Base-by-base conservation (phyloP, 2,113 vertebrate species). In the Phodopus roborovskii region DNA sequence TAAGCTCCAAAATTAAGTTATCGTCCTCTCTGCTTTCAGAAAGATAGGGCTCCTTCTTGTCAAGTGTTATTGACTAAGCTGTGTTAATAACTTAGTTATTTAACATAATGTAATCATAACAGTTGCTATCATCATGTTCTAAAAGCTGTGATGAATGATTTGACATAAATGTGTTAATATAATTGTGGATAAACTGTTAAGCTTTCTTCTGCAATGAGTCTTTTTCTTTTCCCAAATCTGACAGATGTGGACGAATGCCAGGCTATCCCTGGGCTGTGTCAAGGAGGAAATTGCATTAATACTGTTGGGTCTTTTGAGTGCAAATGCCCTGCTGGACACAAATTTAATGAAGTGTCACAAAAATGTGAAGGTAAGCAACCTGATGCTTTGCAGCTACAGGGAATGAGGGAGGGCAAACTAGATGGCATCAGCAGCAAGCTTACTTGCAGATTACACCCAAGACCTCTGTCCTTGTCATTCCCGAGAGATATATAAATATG, bases 231-330 rank as follows among this genome's bases (percentile, higher is more conserved):
- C 95, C 98, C 97, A 97, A 96, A 94, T 98, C 93, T 98, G 95
- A 96, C 98, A 99, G 99, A 99, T 98, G 99, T 99, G 99, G 99
- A 99, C 85, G 99, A 99, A 98, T 99, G 99, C 99, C 99, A 99
- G 98, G 99, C 99, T 97, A 99, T 99, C 98, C 99, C 99, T 97
- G 99, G 99, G 94, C 99, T 99, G 98, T 99, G 99, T 99, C 99
- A 99, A 97, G 99, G 99, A 96, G 99, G 99, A 99, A 99, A 99
- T 99, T 99, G 99, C 97, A 99, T 99, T 99, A 99, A 99, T 99
- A 99, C 99, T 73, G 99, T 99, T 96, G 99, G 99, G 97, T 99
- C 99, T 98, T 99, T 99, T 97, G 99, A 99, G 98, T 99, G 99
- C 98, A 99, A 99, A 98, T 99, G 99, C 98, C 99, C 99, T 93